A percentile compares a stretch with the other conserved stretches of the same genome.
Conservation (phyloP, 2,888 invertebrate genomes). For the Petrophora chlorosata region DNA sequence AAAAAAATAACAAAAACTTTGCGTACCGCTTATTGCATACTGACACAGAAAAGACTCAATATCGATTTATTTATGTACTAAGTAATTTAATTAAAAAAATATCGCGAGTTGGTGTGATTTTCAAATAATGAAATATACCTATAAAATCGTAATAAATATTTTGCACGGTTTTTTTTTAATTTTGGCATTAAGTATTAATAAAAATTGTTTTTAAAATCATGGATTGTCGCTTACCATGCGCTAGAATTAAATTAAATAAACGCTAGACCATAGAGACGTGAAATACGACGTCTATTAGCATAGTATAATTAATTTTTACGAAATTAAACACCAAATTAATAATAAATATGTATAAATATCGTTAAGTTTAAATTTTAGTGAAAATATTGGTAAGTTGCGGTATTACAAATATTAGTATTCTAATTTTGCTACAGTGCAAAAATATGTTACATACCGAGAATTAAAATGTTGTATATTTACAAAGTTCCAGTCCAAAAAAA, state of each 20-base stretch:
- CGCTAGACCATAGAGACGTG: constrained; percentile 48
- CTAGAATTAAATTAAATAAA: constrained; percentile 31
- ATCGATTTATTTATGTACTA: neutral
- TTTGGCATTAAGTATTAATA: neutral
- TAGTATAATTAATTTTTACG: constrained; percentile 62
- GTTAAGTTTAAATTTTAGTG: constrained; percentile 46
- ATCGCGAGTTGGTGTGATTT: constrained; percentile 1
- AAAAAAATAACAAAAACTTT: neutral
- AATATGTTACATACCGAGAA: constrained; percentile 1
- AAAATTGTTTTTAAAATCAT: constrained; percentile 2
- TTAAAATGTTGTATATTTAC: constrained; percentile 4
- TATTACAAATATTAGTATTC: constrained; percentile 12
- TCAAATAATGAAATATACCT: constrained; percentile 1
- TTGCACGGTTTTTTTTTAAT: constrained; percentile 7
- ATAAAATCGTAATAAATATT: constrained; percentile 9
- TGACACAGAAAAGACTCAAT: constrained; percentile 11
- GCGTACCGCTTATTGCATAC: constrained; percentile 4
- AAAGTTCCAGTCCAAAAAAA: constrained; percentile 7
- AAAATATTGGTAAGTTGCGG: constrained; percentile 41
- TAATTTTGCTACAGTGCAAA: constrained; percentile 21
- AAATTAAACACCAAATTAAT: constrained; percentile 78
- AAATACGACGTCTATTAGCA: constrained; percentile 43
- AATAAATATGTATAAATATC: constrained; percentile 59
- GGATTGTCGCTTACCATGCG: constrained; percentile 17
- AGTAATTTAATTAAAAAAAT: neutral